phyloP scores from a whole-genome alignment of 2,888 invertebrate species.

The Ceramica pisi region DNA sequence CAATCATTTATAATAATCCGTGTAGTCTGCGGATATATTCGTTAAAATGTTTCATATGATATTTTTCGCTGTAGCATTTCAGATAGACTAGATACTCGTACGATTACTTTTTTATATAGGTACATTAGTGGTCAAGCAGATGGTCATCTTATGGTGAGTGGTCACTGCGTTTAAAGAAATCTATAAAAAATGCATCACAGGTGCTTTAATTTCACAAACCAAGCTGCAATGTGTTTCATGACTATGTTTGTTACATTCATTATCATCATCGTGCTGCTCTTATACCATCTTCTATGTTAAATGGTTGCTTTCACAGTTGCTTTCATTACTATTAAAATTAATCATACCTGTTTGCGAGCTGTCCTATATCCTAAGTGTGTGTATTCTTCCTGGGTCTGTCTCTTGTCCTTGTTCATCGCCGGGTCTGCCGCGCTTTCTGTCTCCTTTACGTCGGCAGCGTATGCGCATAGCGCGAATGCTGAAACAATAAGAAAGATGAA shows the following conservation, averaged over 20 bases:
- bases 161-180: neutral
- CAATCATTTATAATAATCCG: neutral
- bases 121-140: neutral
- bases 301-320: too few relatives aligned
- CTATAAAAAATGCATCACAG: neutral
- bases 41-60: neutral
- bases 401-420: slow-evolving; percentile 80
- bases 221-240: too few relatives aligned
- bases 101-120: too few relatives aligned
- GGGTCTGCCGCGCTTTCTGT: slow-evolving; percentile 67
- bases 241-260: too few relatives aligned
- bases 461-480: slow-evolving; percentile 81
- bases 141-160: neutral
- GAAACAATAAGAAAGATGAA: slow-evolving; percentile 73
- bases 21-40: neutral
- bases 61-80: too few relatives aligned
- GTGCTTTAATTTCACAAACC: too few relatives aligned
- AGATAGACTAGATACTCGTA: too few relatives aligned
- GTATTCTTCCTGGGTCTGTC: slow-evolving; percentile 81
- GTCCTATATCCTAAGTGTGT: slow-evolving; percentile 79
- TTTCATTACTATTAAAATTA: neutral
- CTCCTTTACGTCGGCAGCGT: slow-evolving; percentile 80
- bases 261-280: too few relatives aligned
- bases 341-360: slow-evolving; percentile 83
- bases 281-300: too few relatives aligned